Conservation (phyloP, 2,797 vertebrate genomes). For the Propithecus perrieri region DNA sequence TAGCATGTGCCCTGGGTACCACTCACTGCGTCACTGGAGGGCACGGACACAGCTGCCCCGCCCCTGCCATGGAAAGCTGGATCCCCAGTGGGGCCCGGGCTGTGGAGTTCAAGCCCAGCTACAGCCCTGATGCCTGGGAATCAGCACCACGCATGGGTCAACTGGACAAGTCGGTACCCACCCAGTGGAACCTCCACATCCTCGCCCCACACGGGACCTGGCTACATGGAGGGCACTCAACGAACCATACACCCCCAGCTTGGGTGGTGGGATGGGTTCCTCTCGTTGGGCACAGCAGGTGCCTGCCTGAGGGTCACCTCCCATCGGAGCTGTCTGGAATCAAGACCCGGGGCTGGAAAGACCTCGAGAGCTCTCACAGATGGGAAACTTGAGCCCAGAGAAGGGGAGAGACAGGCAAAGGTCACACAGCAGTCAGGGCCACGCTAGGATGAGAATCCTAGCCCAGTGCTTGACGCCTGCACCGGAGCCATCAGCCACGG, state of each 20-base stretch:
- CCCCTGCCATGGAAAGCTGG: background rate
- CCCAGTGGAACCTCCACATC: background rate
- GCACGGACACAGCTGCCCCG: background rate
- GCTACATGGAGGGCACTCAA: background rate
- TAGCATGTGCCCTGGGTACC: background rate
- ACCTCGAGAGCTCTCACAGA: background rate
- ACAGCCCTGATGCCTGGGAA: background rate
- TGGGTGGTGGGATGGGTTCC: background rate
- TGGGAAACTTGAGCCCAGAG: background rate
- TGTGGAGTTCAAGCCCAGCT: background rate
- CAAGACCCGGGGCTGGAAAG: background rate
- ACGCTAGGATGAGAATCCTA: background rate
- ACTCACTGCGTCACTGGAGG: background rate
- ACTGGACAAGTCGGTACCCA: background rate
- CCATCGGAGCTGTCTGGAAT: background rate
- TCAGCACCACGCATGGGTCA: background rate
- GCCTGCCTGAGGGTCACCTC: background rate
- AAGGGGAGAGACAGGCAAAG: background rate
- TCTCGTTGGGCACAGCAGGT: background rate
- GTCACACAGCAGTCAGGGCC: background rate
- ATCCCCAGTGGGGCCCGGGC: background rate
- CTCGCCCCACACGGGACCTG: too few species aligned
- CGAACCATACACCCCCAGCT: background rate
- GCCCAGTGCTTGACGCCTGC: background rate
- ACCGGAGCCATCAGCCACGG: accelerated